A percentile compares a stretch with the other conserved stretches of the same genome.
phyloP scores from a whole-genome alignment of 2,797 vertebrate genomes.

The Etheostoma nigrum region DNA sequence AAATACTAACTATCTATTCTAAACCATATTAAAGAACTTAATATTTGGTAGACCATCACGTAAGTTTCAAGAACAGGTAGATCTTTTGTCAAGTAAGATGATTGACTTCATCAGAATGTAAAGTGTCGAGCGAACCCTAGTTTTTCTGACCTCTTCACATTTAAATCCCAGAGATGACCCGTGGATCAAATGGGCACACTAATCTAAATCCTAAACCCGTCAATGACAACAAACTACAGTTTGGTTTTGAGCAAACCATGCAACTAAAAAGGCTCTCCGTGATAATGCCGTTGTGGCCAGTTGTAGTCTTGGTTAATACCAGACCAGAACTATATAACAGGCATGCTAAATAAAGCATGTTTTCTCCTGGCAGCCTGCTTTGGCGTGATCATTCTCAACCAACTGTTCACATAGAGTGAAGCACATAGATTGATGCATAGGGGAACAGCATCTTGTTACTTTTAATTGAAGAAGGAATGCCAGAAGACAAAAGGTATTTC shows the following conservation, averaged over 20 bases:
- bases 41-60: not conserved
- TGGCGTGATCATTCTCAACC: conserved; percentile 50
- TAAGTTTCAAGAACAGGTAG: too few species aligned
- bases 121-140: not conserved
- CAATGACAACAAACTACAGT: not conserved
- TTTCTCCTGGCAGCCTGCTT: conserved; percentile 36
- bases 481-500: not conserved
- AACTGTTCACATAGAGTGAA: conserved; percentile 50
- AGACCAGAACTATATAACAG: conserved; percentile 33
- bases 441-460: conserved; percentile 53
- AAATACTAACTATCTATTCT: not conserved
- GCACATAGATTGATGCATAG: conserved; percentile 34
- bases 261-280: not conserved
- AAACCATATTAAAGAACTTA: not conserved
- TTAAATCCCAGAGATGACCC: conserved; percentile 10
- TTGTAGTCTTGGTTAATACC: conserved; percentile 1
- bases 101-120: too few species aligned
- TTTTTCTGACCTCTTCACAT: conserved; percentile 24
- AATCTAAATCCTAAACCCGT: not conserved
- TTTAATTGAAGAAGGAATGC: conserved; percentile 1
- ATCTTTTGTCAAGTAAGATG: not conserved
- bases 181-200: not conserved
- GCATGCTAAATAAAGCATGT: not conserved
- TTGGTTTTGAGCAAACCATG: not conserved
- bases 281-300: not conserved